These are phyloP conservation scores for Electrona antarctica DNA, from an alignment of 2,113 vertebrate genomes.

Conservation along the genomic window DNA sequence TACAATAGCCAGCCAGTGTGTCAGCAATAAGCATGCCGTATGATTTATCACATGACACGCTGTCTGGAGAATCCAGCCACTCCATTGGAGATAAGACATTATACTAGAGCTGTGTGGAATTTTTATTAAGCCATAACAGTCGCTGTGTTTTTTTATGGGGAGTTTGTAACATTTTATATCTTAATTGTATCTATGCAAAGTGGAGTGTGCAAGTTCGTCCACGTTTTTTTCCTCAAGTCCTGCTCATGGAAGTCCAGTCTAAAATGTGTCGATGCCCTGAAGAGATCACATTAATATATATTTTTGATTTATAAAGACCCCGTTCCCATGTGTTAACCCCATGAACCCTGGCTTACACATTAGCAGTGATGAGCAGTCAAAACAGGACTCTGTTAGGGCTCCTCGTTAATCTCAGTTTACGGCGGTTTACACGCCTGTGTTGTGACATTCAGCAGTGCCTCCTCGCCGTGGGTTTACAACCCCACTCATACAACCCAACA, in stretches of 20 bases:
- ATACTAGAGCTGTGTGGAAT: constrained; percentile 22
- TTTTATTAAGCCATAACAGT: constrained; percentile 35
- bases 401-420: constrained; percentile 10
- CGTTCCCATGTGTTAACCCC: not conserved
- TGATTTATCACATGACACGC: constrained; percentile 9
- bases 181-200: constrained; percentile 4
- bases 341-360: not conserved
- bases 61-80: not conserved
- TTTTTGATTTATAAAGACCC: not conserved
- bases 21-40: not conserved
- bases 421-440: not conserved
- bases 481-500: not conserved
- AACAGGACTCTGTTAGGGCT: not conserved
- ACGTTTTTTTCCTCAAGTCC: not conserved
- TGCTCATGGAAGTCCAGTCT: not conserved
- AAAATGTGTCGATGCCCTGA: not conserved
- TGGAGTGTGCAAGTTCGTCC: not conserved
- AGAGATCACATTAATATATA: not conserved
- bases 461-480: not conserved
- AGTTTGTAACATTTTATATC: constrained; percentile 1
- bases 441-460: not conserved
- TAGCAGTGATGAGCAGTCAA: not conserved
- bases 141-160: constrained; percentile 12
- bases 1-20: constrained; percentile 15
- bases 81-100: constrained; percentile 37